These are phyloP conservation scores for Brienomyrus longianalis DNA, from an alignment of 2,113 vertebrate genomes.

Conservation along the genomic window DNA sequence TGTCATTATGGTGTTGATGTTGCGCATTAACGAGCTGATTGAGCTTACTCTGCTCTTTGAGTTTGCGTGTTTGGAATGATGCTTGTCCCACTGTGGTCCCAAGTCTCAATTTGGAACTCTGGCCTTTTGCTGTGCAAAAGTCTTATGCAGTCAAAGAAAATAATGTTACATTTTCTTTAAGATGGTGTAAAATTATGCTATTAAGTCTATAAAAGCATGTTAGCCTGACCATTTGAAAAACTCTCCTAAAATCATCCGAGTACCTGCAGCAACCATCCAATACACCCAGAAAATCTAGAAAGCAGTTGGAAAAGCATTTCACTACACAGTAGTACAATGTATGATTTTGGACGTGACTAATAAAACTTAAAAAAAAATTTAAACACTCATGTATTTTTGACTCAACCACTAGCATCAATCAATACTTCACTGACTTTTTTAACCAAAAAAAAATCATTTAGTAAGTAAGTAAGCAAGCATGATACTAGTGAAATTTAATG, in stretches of 20 bases:
- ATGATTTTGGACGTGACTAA: neutral
- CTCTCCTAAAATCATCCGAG: neutral
- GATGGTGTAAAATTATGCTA: neutral
- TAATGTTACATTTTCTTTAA: neutral
- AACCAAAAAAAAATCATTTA: neutral
- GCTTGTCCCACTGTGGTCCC: neutral
- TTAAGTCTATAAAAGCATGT: neutral
- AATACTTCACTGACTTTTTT: neutral
- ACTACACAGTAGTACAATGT: neutral
- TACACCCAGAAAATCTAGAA: neutral
- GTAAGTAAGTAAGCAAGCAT: neutral
- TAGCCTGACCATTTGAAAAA: neutral
- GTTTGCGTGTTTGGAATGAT: neutral
- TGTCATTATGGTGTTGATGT: neutral
- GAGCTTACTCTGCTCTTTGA: neutral
- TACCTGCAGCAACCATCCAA: neutral
- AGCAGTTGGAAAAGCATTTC: neutral
- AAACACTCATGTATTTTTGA: neutral
- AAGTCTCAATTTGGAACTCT: neutral
- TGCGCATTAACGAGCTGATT: neutral
- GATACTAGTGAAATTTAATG: neutral
- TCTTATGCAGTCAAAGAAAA: neutral
- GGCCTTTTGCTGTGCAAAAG: neutral
- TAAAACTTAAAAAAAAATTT: neutral
- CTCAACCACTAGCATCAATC: neutral